These are phyloP conservation scores for Polia nebulosa DNA, from an alignment of 2,888 invertebrate genomes.

Conservation along the genomic window DNA sequence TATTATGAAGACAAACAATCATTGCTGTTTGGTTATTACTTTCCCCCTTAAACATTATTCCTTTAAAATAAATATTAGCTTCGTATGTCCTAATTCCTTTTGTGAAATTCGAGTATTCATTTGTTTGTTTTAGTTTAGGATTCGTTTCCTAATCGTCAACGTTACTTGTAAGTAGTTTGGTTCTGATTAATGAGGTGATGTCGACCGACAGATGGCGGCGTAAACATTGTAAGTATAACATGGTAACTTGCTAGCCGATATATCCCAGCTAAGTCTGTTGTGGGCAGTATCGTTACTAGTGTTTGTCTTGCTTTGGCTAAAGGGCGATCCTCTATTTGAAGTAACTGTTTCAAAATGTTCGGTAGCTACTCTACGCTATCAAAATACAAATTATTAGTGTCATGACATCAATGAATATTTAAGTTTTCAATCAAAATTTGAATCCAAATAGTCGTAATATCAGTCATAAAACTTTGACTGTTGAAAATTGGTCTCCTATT, in stretches of 20 bases:
- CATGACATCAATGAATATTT: constrained; percentile 19
- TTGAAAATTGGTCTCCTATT: background rate
- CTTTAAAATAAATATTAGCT: constrained; percentile 50
- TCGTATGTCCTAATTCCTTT: constrained; percentile 52
- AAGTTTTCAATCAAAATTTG: constrained; percentile 27
- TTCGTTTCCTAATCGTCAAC: constrained; percentile 19
- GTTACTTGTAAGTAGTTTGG: constrained; percentile 26
- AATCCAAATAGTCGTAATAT: background rate
- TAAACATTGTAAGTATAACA: constrained; percentile 46
- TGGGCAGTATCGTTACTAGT: constrained; percentile 38
- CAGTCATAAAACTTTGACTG: background rate
- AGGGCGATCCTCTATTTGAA: background rate
- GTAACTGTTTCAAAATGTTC: background rate
- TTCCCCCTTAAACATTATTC: constrained; percentile 40
- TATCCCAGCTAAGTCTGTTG: constrained; percentile 44
- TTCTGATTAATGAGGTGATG: constrained; percentile 34
- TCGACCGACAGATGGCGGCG: constrained; percentile 28
- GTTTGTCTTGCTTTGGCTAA: constrained; percentile 15
- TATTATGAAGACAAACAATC: constrained; percentile 44
- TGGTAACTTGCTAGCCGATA: constrained; percentile 56
- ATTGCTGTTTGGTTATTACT: constrained; percentile 32
- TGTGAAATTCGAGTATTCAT: constrained; percentile 39
- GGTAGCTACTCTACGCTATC: background rate
- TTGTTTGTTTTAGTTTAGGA: constrained; percentile 38
- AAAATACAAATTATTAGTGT: constrained; percentile 1